Conservation (phyloP, 2,797 vertebrate genomes). For the Pangasius krempfi region DNA sequence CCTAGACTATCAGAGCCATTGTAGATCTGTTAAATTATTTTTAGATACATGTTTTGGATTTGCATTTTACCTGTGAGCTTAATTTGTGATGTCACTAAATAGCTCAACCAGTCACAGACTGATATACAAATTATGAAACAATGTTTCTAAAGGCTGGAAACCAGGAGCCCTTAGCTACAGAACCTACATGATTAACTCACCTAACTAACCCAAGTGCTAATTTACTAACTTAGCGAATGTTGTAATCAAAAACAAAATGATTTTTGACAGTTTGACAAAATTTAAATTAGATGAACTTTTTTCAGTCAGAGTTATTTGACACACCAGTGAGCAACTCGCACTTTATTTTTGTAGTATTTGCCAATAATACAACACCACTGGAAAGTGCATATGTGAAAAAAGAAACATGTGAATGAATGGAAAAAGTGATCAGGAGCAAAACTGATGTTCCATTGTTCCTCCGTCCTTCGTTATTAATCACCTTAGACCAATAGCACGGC, state of each 20-base stretch:
- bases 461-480: not conserved
- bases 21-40: not conserved
- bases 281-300: not conserved
- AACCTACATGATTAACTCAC: not conserved
- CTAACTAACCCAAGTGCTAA: not conserved
- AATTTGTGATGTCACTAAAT: not conserved
- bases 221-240: not conserved
- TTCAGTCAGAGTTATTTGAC: not conserved
- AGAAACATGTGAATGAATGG: not conserved
- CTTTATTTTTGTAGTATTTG: not conserved
- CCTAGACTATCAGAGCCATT: not conserved
- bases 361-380: not conserved
- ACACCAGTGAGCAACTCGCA: too few relatives aligned
- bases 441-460: conserved; percentile 31
- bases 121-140: not conserved
- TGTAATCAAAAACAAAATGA: not conserved
- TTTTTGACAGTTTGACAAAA: not conserved
- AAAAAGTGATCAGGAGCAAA: conserved; percentile 1
- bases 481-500: conserved; percentile 5
- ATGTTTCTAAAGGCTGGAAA: not conserved
- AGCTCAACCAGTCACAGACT: not conserved
- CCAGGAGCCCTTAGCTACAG: not conserved
- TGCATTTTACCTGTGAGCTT: not conserved
- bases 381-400: not conserved
- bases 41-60: not conserved